Conservation (phyloP, 2,888 invertebrate species). For the Onchidella celtica region DNA sequence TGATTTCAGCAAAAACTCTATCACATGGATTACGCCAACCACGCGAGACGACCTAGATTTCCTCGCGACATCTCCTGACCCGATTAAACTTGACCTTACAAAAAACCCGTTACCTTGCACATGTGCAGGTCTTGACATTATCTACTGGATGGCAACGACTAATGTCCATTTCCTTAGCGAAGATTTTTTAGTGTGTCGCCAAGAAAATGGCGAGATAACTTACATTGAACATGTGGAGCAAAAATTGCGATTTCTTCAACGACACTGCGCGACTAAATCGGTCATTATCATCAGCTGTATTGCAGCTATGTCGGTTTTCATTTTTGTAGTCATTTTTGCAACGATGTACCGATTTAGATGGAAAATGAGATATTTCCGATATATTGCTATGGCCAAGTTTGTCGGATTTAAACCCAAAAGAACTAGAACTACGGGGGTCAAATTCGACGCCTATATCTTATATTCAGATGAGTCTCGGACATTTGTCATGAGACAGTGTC, state of each 20-base stretch:
- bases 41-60: constrained; percentile 18
- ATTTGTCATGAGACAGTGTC: constrained; percentile 19
- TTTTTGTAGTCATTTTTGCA: neutral
- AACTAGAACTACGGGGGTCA: neutral
- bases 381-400: neutral
- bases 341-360: constrained; percentile 24
- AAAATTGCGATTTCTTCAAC: neutral
- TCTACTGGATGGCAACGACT: constrained; percentile 9
- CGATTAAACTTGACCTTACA: neutral
- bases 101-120: constrained; percentile 32
- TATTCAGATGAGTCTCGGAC: neutral
- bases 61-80: neutral
- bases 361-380: constrained; percentile 21
- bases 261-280: constrained; percentile 3
- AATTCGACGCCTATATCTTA: constrained; percentile 37
- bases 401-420: neutral
- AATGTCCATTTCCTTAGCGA: constrained; percentile 1
- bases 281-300: constrained; percentile 2
- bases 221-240: neutral
- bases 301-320: neutral
- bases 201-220: neutral
- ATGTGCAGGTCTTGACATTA: constrained; percentile 17
- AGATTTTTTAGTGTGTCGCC: neutral
- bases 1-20: constrained; percentile 13
- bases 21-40: neutral